Evolutionary conservation across 2,113 vertebrate genomes (phyloP), one percentile per base, ranked within the genome.

Genomic region (Pithys albifrons): DNA sequence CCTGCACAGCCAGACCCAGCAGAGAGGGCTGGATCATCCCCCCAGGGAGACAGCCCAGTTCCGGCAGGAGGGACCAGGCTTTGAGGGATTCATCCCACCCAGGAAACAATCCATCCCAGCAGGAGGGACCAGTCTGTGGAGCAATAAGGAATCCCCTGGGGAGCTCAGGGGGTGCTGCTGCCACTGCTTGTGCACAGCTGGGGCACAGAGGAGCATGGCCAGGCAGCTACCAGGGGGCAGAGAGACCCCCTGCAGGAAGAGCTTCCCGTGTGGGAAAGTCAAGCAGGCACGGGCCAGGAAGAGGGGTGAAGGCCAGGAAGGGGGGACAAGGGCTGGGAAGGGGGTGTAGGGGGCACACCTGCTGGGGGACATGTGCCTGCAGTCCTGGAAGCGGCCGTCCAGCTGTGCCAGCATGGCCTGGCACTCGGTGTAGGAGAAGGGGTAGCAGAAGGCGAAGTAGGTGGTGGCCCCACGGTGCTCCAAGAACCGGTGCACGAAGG

Each of bases 401-500:
- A 99, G 97, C 94, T 98, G 98, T 35, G 97, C 97, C 93, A 99
- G 97, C 98, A 99, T 98, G 94, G 99, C 99, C 98, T 99, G 99
- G 97, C 99, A 98, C 97, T 99, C 99, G 0, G 95, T 97, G 96
- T 99, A 99, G 14, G 99, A 99, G 97, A 99, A 99, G 7, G 99
- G 99, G 97, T 98, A 99, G 93, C 99, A 99, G 98, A 99, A 99
- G 94, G 99, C 98, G 85, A 99, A 99, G 98, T 98, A 99, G 84
- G 99, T 99, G 95, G 98, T 99, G 72, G 99, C 98, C 12, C 98
- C 99, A 3, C 98, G 98, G 92, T 98, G 98, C 70, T 99, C 99
- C 95, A 98, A 89, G 78, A 99, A 98, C 67, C 99, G 99, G 89
- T 99, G 99, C 71, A 98, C 98, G 58, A 99, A 99, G 45, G 99